phyloP scores from a whole-genome alignment of 2,797 vertebrate genomes.

The Macrochelys suwanniensis region DNA sequence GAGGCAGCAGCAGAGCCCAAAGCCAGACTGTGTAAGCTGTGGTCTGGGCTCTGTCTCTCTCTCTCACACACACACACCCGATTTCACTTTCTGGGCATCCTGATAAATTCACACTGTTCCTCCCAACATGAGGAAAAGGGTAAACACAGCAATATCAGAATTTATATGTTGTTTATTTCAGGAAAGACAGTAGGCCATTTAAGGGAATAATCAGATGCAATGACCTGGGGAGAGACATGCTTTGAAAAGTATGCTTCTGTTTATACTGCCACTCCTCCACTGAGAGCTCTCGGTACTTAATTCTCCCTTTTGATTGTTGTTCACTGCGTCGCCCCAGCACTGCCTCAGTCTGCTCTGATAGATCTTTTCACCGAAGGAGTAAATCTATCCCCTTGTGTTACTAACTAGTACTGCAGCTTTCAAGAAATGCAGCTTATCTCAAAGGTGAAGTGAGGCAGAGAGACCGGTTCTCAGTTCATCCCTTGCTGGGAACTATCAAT shows the following conservation, averaged over 20 bases:
- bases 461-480: neutral
- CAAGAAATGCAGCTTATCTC: neutral
- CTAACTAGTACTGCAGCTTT: neutral
- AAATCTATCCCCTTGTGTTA: neutral
- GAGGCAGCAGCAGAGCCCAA: neutral
- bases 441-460: neutral
- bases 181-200: neutral
- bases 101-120: neutral
- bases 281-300: neutral
- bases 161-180: neutral
- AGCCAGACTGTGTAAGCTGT: neutral
- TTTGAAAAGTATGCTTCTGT: neutral
- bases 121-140: neutral
- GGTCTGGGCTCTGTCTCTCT: neutral
- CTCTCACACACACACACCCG: neutral
- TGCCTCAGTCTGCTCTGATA: neutral
- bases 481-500: neutral
- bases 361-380: neutral
- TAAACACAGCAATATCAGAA: neutral
- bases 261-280: neutral
- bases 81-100: neutral
- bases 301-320: neutral
- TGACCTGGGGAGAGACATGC: neutral
- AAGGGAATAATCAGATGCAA: neutral
- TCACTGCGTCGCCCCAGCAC: neutral